Evolutionary conservation across 1,140 invertebrate species (phyloP).

Genomic region (Pomacea maculata): DNA sequence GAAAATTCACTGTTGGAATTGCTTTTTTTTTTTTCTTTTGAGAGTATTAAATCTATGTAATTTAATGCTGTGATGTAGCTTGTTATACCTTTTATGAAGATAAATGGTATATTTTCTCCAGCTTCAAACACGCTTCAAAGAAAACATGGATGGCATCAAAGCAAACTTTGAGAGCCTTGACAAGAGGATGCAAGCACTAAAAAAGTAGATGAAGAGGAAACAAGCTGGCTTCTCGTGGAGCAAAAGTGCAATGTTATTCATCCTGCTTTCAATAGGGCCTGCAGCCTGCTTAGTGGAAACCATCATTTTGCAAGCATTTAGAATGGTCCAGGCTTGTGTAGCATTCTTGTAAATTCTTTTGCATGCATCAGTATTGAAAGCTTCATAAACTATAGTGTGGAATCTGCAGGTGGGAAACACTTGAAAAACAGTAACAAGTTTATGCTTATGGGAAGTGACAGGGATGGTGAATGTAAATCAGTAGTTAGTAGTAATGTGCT

Average conservation of each 20-base stretch:
- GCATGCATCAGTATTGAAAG: background rate
- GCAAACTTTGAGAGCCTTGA: conserved; percentile 79
- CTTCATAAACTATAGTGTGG: background rate
- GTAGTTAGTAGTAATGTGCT: no score
- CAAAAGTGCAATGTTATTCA: background rate
- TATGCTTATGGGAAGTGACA: no score
- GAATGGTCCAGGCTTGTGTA: background rate
- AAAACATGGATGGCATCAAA: conserved; percentile 53
- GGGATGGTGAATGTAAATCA: no score
- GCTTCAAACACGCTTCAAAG: conserved; percentile 50
- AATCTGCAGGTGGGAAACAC: background rate
- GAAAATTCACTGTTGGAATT: background rate
- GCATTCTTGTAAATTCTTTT: background rate
- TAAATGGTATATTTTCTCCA: conserved; percentile 32
- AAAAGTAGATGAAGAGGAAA: conserved; percentile 33
- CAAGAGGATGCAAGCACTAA: conserved; percentile 73
- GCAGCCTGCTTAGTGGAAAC: background rate
- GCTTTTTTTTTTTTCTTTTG: background rate
- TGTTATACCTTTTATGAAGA: no score
- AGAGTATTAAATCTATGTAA: no score
- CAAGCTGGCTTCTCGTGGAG: background rate
- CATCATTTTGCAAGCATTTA: background rate
- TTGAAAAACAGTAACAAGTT: no score
- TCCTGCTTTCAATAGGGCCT: background rate
- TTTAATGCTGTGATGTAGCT: no score